These are phyloP conservation scores for Oxyscelio sp. DNA, from an alignment of 2,888 invertebrate genomes.

Conservation along the genomic window DNA sequence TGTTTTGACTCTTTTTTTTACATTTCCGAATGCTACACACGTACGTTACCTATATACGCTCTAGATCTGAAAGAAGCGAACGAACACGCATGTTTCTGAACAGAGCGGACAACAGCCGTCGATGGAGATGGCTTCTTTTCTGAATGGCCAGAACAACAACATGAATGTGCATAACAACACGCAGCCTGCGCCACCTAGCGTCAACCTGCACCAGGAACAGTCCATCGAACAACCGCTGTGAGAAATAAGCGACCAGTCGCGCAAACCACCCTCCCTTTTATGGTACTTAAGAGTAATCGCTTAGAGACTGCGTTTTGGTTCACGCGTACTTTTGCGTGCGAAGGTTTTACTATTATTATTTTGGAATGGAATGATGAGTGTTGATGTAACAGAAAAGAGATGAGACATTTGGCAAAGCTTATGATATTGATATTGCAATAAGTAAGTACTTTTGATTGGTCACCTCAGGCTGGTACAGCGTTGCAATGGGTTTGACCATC, in stretches of 20 bases:
- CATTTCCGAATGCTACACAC: slow-evolving; percentile 83
- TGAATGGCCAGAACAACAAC: slow-evolving; percentile 88
- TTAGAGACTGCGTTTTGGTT: slow-evolving; percentile 34
- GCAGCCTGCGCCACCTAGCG: slow-evolving; percentile 78
- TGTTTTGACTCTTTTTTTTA: slow-evolving; percentile 77
- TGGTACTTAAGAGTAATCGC: slow-evolving; percentile 47
- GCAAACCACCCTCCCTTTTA: slow-evolving; percentile 14
- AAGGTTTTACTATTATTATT: too few relatives aligned
- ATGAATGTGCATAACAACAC: slow-evolving; percentile 84
- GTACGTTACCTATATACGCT: slow-evolving; percentile 87
- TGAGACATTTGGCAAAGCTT: too few relatives aligned
- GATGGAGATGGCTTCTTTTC: slow-evolving; percentile 88
- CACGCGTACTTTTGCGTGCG: slow-evolving; percentile 1
- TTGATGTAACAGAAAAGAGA: too few relatives aligned
- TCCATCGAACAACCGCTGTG: slow-evolving; percentile 84
- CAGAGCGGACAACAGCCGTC: too few relatives aligned
- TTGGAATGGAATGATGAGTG: too few relatives aligned
- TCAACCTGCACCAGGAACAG: slow-evolving; percentile 81
- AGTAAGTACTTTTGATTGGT: too few relatives aligned
- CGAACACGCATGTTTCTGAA: too few relatives aligned
- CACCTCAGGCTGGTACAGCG: too few relatives aligned
- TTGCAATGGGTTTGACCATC: too few relatives aligned
- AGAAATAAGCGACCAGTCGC: slow-evolving; percentile 60
- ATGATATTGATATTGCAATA: too few relatives aligned
- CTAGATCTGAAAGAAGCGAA: slow-evolving; percentile 88